Percentiles rank a stretch among this genome's conserved stretches.
Evolutionary conservation across 1,140 invertebrate species (phyloP).

Genomic region (Drosophila fuyamai): DNA sequence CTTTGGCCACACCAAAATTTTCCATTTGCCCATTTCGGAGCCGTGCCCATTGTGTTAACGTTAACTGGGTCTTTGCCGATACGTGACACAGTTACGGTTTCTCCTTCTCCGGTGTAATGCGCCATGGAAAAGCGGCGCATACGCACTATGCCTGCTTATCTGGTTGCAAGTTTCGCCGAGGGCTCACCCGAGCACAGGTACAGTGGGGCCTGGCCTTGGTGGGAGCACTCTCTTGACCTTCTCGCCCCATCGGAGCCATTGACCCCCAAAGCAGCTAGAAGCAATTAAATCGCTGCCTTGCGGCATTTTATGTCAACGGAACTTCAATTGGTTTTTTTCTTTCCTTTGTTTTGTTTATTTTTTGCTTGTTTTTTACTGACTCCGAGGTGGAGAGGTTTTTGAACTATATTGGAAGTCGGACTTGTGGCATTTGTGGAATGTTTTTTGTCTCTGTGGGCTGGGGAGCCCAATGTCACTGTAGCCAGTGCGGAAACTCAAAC

Average conservation of each 20-base stretch:
- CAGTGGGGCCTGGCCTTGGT: conserved; percentile 31
- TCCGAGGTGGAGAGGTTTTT: conserved; percentile 65
- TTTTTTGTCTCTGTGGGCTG: conserved; percentile 4
- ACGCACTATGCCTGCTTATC: conserved; percentile 37
- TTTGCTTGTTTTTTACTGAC: conserved; percentile 20
- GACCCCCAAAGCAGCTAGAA: conserved; percentile 55
- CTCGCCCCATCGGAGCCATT: conserved; percentile 33
- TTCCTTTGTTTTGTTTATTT: conserved; percentile 11
- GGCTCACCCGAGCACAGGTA: conserved; percentile 19
- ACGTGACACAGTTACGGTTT: conserved; percentile 57
- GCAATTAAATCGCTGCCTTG: conserved; percentile 41
- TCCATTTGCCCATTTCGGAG: conserved; percentile 35
- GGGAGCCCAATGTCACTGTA: conserved; percentile 48
- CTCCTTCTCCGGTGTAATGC: conserved; percentile 15
- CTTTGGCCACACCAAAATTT: conserved; percentile 33
- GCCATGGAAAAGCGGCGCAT: conserved; percentile 38
- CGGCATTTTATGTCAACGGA: conserved; percentile 68
- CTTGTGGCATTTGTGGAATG: conserved; percentile 47
- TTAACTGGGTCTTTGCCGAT: conserved; percentile 56
- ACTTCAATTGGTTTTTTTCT: conserved; percentile 67
- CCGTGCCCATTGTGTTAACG: conserved; percentile 37
- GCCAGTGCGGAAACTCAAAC: conserved; percentile 58
- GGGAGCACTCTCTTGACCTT: conserved; percentile 11
- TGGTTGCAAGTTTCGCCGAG: neutral
- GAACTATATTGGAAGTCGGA: conserved; percentile 46